Evolutionary conservation across 2,888 invertebrate genomes (phyloP).

Genomic region (Entomobrya proxima): DNA sequence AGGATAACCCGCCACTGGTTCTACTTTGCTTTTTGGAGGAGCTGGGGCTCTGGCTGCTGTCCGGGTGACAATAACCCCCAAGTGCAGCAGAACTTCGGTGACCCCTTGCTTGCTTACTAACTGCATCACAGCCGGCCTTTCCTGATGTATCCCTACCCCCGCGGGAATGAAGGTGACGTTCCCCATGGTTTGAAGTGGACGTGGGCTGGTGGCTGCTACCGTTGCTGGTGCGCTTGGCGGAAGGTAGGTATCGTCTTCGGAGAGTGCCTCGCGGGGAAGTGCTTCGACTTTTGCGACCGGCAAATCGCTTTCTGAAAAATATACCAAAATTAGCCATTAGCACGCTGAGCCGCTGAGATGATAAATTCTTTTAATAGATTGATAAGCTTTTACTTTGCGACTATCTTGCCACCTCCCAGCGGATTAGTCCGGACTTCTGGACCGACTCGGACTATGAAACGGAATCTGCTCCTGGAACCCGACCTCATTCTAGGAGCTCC

Average conservation of each 20-base stretch:
- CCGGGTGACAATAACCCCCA: too few species aligned
- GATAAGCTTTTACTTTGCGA: background rate
- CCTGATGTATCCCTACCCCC: background rate
- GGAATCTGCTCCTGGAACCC: too few species aligned
- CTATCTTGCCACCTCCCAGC: background rate
- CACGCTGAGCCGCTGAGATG: too few species aligned
- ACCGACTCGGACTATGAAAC: constrained; percentile 64
- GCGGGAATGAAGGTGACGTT: background rate
- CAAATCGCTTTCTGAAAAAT: constrained; percentile 17
- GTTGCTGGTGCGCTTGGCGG: background rate
- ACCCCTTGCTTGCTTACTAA: too few species aligned
- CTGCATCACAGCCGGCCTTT: too few species aligned
- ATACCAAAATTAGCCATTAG: too few species aligned
- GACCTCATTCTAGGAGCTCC: too few species aligned
- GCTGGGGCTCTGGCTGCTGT: background rate
- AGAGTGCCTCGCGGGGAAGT: background rate
- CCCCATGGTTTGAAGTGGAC: too few species aligned
- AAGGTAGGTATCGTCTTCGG: background rate
- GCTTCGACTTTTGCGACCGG: constrained; percentile 23
- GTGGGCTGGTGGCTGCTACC: background rate
- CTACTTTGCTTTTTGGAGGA: background rate
- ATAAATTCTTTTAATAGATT: too few species aligned
- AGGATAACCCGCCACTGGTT: background rate
- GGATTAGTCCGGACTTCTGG: constrained; percentile 74
- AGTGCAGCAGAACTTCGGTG: too few species aligned